Base-by-base conservation (phyloP, 2,797 vertebrate species). In the Microcaecilia unicolor region DNA sequence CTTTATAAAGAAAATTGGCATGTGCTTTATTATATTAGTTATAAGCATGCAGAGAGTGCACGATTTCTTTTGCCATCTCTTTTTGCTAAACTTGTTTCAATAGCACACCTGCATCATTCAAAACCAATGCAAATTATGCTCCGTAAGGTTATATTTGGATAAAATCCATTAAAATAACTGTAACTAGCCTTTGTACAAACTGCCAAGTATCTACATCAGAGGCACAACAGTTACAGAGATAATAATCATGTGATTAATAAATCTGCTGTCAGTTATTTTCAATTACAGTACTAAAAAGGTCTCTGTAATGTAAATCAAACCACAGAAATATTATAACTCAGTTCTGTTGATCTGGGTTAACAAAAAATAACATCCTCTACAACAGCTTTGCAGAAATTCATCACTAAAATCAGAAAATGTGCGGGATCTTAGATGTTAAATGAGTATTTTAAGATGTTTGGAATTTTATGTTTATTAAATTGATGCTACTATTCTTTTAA, bases 31-130 rank as follows among this genome's bases (percentile, higher is more conserved):
- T n/a, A n/a, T n/a, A n/a, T n/a, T n/a, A n/a, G n/a, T n/a, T n/a
- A n/a, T n/a, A n/a, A n/a, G n/a, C n/a, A n/a, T n/a, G n/a, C n/a
- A n/a, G n/a, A n/a, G n/a, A n/a, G n/a, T n/a, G n/a, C n/a, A n/a
- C n/a, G n/a, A n/a, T n/a, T n/a, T n/a, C n/a, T 18, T 38, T 67
- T 55, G 30, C 64, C 70, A 54, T 37, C 48, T 70, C 72, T 76
- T n/a, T 55, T 64, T 43, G 50, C 28, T 13, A 33, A 59, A 57
- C 41, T 61, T 58, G 21, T 47, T 70, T 51, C 41, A 10, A 18
- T 13, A 28, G 51, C 44, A 40, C 62, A 68, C 61, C 72, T 78
- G 61, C 80, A 80, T 68, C 64, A 74, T 77, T 40, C 72, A 50
- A 61, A 36, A 11, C 67, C 41, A 64, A 58, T 61, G 37, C 47